phyloP scores from a whole-genome alignment of 1,140 invertebrate genomes.

The Hydropsyche tenuis region DNA sequence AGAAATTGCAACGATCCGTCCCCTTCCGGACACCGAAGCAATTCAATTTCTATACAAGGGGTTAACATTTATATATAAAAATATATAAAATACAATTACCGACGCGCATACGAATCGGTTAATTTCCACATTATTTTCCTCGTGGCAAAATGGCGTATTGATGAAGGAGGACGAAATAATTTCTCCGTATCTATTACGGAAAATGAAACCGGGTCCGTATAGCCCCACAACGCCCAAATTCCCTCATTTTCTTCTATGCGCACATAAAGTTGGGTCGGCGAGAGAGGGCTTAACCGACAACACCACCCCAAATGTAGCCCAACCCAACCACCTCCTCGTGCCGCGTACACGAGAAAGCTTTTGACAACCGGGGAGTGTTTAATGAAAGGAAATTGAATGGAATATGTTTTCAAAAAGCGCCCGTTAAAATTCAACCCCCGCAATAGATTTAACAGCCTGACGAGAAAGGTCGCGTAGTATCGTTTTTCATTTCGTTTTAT shows the following conservation, averaged over 20 bases:
- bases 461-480: conserved; percentile 31
- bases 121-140: background rate
- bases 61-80: conserved; percentile 36
- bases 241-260: conserved; percentile 48
- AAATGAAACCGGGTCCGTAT: conserved; percentile 42
- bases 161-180: conserved; percentile 41
- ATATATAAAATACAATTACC: background rate
- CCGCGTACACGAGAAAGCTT: conserved; percentile 43
- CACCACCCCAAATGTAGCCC: background rate
- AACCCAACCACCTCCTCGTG: conserved; percentile 2
- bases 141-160: conserved; percentile 11
- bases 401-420: conserved; percentile 49
- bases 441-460: conserved; percentile 33
- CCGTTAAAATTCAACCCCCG: conserved; percentile 38
- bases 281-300: conserved; percentile 34
- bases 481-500: conserved; percentile 35
- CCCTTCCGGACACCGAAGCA: conserved; percentile 41
- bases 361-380: conserved; percentile 48
- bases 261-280: conserved; percentile 43
- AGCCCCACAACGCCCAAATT: conserved; percentile 36
- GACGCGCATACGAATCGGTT: conserved; percentile 1
- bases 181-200: conserved; percentile 45
- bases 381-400: conserved; percentile 51
- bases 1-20: conserved; percentile 43
- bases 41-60: conserved; percentile 47